phyloP scores from a whole-genome alignment of 2,113 vertebrate genomes.

The Castor canadensis region DNA sequence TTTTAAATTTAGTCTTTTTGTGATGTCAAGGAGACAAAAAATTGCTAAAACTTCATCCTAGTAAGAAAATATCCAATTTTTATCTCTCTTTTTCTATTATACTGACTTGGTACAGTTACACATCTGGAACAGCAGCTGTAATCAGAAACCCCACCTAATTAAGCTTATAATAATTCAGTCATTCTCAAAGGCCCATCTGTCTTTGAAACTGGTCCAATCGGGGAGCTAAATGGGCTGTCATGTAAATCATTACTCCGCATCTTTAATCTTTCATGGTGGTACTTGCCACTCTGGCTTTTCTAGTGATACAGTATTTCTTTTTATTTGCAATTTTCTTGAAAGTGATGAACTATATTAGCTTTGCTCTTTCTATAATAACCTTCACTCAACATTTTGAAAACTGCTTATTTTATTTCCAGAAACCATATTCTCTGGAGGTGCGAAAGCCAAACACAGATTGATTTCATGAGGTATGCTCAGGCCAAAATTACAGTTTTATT shows the following conservation, averaged over 20 bases:
- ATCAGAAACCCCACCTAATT: constrained; percentile 20
- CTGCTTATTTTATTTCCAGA: not conserved
- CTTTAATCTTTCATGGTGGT: not conserved
- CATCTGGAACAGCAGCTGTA: constrained; percentile 54
- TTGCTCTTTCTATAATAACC: not conserved
- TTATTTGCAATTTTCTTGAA: not conserved
- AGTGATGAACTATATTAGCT: not conserved
- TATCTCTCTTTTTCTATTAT: not conserved
- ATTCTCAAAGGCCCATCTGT: constrained; percentile 38
- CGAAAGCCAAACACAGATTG: accelerated
- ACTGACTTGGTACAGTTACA: not conserved
- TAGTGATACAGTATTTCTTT: not conserved
- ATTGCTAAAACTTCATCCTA: not conserved
- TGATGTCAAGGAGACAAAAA: not conserved
- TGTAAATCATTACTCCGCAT: not conserved
- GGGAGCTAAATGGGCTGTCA: not conserved
- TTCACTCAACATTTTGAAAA: not conserved
- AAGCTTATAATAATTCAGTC: constrained; percentile 10
- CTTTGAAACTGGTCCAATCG: constrained; percentile 32
- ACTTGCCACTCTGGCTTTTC: not conserved
- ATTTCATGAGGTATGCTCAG: accelerated
- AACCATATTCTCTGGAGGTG: not conserved
- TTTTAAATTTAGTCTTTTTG: not conserved
- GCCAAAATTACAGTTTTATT: not conserved
- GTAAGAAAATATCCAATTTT: not conserved